Conservation (phyloP, 2,797 vertebrate species). For the Rhynchonycteris naso region DNA sequence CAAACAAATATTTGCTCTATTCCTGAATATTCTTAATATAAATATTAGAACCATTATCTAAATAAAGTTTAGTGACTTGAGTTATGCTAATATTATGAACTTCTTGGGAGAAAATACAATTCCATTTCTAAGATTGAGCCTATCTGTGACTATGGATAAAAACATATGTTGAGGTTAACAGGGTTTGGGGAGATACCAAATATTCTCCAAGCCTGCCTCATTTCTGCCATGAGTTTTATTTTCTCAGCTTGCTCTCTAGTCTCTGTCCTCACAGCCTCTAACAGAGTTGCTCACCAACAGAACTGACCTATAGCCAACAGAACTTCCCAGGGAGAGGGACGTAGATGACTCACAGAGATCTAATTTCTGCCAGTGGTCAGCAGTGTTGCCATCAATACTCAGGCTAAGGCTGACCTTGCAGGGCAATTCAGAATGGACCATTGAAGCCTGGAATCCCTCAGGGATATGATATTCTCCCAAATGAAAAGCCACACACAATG, state of each 20-base stretch:
- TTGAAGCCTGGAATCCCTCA: neutral
- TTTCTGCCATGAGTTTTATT: neutral
- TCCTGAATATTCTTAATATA: conserved; percentile 31
- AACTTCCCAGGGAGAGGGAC: neutral
- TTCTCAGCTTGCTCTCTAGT: neutral
- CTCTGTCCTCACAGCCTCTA: neutral
- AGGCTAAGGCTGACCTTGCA: neutral
- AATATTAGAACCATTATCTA: conserved; percentile 12
- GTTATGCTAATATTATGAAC: neutral
- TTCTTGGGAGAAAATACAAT: conserved; percentile 24
- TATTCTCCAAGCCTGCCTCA: neutral
- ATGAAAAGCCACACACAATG: neutral
- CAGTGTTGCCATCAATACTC: neutral
- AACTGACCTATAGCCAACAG: neutral
- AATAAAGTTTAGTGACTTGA: conserved; percentile 27
- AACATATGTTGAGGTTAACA: neutral
- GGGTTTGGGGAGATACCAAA: neutral
- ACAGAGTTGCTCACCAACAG: neutral
- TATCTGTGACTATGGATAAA: neutral
- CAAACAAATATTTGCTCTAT: conserved; percentile 16
- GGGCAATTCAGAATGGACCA: neutral
- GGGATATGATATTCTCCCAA: neutral
- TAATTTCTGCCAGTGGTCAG: neutral
- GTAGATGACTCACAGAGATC: neutral
- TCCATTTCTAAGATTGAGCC: neutral